A percentile compares a stretch with the other conserved stretches of the same genome.
Evolutionary conservation across 2,113 vertebrate species (phyloP).

Genomic region (Onychorhynchus coronatus): DNA sequence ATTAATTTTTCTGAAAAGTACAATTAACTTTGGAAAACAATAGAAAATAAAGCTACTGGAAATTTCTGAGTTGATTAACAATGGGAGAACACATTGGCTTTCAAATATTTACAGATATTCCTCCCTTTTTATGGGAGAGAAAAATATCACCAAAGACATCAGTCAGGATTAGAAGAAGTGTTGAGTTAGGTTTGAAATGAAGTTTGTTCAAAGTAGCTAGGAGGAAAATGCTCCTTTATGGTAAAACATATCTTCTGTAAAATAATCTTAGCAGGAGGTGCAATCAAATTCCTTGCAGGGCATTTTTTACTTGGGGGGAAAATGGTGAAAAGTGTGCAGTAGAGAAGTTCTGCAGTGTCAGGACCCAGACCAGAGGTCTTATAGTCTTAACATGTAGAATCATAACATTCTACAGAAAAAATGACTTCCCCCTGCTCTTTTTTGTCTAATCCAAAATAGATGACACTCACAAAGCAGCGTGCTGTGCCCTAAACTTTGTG

Average conservation of each 20-base stretch:
- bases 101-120: background rate
- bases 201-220: background rate
- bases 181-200: background rate
- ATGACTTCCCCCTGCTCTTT: fast-evolving
- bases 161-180: background rate
- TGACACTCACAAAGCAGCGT: background rate
- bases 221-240: background rate
- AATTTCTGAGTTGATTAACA: background rate
- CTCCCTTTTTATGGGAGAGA: background rate
- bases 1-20: background rate
- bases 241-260: background rate
- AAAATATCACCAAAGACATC: background rate
- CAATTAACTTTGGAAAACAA: background rate
- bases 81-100: background rate
- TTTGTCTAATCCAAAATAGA: background rate
- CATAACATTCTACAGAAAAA: background rate
- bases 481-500: background rate
- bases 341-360: background rate
- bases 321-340: background rate
- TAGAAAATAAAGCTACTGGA: background rate
- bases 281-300: background rate
- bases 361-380: background rate
- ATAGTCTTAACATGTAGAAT: background rate
- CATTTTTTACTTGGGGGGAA: background rate
- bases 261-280: background rate